Conservation (phyloP, 2,797 vertebrate genomes). For the Gila robusta region DNA sequence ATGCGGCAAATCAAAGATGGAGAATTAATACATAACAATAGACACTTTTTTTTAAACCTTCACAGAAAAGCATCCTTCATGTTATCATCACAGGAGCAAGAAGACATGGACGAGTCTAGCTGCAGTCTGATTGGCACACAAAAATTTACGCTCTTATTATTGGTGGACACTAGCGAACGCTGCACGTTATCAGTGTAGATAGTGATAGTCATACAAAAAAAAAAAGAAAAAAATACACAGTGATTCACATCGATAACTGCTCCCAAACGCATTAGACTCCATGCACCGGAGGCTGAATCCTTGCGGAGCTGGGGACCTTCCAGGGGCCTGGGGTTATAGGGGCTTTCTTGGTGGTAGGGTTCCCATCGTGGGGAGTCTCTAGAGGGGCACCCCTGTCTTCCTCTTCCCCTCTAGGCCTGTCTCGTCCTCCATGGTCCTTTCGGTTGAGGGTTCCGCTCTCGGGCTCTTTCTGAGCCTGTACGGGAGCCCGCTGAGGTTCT, state of each 20-base stretch:
- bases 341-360: slow-evolving; percentile 76
- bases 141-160: slow-evolving; percentile 37
- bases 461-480: slow-evolving; percentile 7
- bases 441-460: slow-evolving; percentile 64
- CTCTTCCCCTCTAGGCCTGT: slow-evolving; percentile 64
- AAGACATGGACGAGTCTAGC: slow-evolving; percentile 64
- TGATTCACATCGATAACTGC: slow-evolving; percentile 63
- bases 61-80: slow-evolving; percentile 67
- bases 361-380: slow-evolving; percentile 77
- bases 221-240: slow-evolving; percentile 74
- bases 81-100: slow-evolving; percentile 67
- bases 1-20: slow-evolving; percentile 59
- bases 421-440: slow-evolving; percentile 47
- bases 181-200: slow-evolving; percentile 53
- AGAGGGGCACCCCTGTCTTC: slow-evolving; percentile 69
- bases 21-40: slow-evolving; percentile 60
- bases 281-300: slow-evolving; percentile 79
- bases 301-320: slow-evolving; percentile 89
- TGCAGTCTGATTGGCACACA: slow-evolving; percentile 76
- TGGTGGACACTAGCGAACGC: background rate
- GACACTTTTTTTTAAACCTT: slow-evolving; percentile 63
- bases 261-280: slow-evolving; percentile 43
- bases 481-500: slow-evolving; percentile 62
- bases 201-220: slow-evolving; percentile 50
- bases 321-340: slow-evolving; percentile 92